Conservation (phyloP, 23 tunicate genomes). For the Ascidia mentula region DNA sequence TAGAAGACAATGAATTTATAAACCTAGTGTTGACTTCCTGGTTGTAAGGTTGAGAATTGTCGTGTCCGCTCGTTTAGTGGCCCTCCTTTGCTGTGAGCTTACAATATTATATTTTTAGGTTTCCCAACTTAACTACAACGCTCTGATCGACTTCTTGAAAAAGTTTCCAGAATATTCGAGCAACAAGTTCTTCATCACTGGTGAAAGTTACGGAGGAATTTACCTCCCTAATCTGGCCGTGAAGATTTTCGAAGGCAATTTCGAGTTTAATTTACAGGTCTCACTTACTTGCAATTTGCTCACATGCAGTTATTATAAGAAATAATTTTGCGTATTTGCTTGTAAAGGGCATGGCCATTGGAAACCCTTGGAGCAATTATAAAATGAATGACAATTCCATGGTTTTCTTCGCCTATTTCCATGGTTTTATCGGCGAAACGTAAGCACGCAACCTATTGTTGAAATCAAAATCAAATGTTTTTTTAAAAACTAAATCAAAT, state of each 20-base stretch:
- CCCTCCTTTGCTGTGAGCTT: too few relatives aligned
- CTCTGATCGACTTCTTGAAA: constrained; percentile 68
- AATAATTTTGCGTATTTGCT: background rate
- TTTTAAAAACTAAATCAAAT: too few relatives aligned
- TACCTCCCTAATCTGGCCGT: constrained; percentile 75
- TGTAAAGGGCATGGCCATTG: constrained; percentile 82
- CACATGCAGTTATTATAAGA: too few relatives aligned
- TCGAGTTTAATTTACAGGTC: constrained; percentile 71
- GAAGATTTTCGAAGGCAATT: constrained; percentile 39
- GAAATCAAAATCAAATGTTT: background rate
- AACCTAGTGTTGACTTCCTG: background rate
- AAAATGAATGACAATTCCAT: constrained; percentile 53
- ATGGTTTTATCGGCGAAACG: constrained; percentile 86
- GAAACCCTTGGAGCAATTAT: constrained; percentile 72
- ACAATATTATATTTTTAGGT: constrained; percentile 28
- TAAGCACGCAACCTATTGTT: constrained; percentile 33
- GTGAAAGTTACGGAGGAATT: constrained; percentile 88
- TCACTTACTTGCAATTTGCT: too few relatives aligned
- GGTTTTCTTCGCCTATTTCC: constrained; percentile 88
- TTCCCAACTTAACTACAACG: constrained; percentile 67
- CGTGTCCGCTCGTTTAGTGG: too few relatives aligned
- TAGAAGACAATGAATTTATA: too few relatives aligned
- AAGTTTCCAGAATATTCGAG: constrained; percentile 78
- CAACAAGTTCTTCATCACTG: constrained; percentile 66
- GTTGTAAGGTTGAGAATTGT: background rate